Conservation (phyloP, 2,797 vertebrate genomes). For the Harpagifer antarcticus region DNA sequence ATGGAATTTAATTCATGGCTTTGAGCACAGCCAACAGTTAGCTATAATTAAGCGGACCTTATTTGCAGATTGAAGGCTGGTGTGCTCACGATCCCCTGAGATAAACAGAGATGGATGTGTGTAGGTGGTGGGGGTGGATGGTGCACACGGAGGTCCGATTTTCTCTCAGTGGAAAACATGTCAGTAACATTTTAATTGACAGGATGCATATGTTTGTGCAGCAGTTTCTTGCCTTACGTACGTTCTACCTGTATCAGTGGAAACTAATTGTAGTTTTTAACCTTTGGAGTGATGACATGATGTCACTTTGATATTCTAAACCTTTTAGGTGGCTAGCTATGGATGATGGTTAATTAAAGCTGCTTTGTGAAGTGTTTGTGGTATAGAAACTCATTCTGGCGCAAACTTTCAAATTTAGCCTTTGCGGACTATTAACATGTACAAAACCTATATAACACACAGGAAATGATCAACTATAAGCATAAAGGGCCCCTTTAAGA, state of each 20-base stretch:
- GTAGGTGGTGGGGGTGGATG: conserved; percentile 34
- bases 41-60: conserved; percentile 67
- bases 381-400: too few species aligned
- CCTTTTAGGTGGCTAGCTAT: not conserved
- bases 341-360: not conserved
- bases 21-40: conserved; percentile 45
- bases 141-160: conserved; percentile 44
- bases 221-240: conserved; percentile 13
- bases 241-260: conserved; percentile 9
- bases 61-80: conserved; percentile 64
- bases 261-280: conserved; percentile 13
- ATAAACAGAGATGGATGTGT: conserved; percentile 46
- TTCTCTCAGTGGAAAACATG: conserved; percentile 58
- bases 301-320: not conserved
- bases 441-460: too few species aligned
- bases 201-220: conserved; percentile 32
- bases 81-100: conserved; percentile 55
- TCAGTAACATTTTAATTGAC: conserved; percentile 68
- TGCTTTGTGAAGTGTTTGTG: not conserved
- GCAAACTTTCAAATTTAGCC: too few species aligned
- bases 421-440: too few species aligned
- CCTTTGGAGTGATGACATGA: conserved; percentile 5
- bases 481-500: too few species aligned
- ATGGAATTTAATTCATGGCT: conserved; percentile 68
- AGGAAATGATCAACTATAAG: too few species aligned